Evolutionary conservation across 1,140 invertebrate genomes (phyloP), one percentile per base, ranked within the genome.

Genomic region (Heliconius eleuchia): DNA sequence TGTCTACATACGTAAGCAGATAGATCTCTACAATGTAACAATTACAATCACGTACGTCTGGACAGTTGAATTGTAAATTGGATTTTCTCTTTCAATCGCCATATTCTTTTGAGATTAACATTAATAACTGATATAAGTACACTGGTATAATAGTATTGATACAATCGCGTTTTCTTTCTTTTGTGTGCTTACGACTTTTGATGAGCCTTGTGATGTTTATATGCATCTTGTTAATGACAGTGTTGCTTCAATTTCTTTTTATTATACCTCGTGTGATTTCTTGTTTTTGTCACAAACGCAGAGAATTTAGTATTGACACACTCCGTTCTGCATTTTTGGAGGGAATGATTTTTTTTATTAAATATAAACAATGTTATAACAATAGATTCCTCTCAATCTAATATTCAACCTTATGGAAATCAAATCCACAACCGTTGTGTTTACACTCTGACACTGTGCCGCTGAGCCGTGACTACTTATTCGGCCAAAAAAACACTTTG

Each of bases 21-120:
- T 27, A 66, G 8, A 66, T 66, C 57, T 27, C 3, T 27, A 66
- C 57, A 66, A 27, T 30, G 57, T 66, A 66, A 16, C 23, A 66
- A 66, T 27, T n/a, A 66, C 57, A 66, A 27, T 66, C 57, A 66
- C 23, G 57, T 66, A 30, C 23, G 13, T 30, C 13, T 37, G 34
- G 11, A 66, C 60, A 66, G 55, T 76, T 76, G 74, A 76, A 76
- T 76, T 70, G 57, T 76, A 46, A 76, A 76, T 76, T 30, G 9
- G 23, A 70, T 76, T 76, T 76, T 66, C 74, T 46, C 60, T 76
- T 76, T 70, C 66, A 76, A 70, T 70, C 74, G 39, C 27, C 30
- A 76, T 76, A 75, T 75, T 66, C 55, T 75, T 60, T 60, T 75
- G 74, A 75, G 74, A 66, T 66, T 66, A 66, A 66, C 60, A 66